Percentiles rank a stretch among this genome's conserved stretches.
phyloP scores from a whole-genome alignment of 2,113 vertebrate genomes.

The Tupaia chinensis region DNA sequence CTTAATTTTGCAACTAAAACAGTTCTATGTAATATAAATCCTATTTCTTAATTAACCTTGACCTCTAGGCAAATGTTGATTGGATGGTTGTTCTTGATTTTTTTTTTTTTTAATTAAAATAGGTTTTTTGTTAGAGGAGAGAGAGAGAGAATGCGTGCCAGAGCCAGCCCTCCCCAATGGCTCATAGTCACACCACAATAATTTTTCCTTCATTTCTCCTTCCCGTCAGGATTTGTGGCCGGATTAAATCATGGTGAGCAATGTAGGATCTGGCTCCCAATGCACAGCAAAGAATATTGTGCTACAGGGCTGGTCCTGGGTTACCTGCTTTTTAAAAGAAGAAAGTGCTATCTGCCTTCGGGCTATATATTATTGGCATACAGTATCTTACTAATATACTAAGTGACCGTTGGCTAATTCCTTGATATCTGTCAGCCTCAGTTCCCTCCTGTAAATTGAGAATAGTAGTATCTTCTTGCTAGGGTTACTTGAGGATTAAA shows the following conservation, averaged over 20 bases:
- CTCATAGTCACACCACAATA: too few relatives aligned
- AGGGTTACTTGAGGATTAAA: not conserved
- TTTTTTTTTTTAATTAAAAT: too few relatives aligned
- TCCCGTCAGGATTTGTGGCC: too few relatives aligned
- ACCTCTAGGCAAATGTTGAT: not conserved
- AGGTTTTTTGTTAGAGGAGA: too few relatives aligned
- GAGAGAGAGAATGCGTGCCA: too few relatives aligned
- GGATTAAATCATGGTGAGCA: too few relatives aligned
- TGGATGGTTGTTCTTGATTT: not conserved
- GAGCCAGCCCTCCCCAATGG: too few relatives aligned
- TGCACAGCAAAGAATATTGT: too few relatives aligned
- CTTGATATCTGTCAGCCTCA: not conserved
- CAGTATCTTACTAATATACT: not conserved
- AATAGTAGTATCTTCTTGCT: constrained; percentile 19
- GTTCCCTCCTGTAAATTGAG: not conserved
- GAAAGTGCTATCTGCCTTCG: not conserved
- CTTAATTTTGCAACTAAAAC: not conserved
- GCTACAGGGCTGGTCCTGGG: too few relatives aligned
- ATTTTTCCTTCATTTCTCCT: too few relatives aligned
- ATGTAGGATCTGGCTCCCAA: too few relatives aligned
- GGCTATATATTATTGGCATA: not conserved
- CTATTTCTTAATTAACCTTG: not conserved
- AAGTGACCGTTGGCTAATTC: not conserved
- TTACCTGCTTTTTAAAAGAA: not conserved
- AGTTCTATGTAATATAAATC: not conserved